Conservation (phyloP, 2,797 vertebrate genomes). For the Poeciliopsis gracilis region DNA sequence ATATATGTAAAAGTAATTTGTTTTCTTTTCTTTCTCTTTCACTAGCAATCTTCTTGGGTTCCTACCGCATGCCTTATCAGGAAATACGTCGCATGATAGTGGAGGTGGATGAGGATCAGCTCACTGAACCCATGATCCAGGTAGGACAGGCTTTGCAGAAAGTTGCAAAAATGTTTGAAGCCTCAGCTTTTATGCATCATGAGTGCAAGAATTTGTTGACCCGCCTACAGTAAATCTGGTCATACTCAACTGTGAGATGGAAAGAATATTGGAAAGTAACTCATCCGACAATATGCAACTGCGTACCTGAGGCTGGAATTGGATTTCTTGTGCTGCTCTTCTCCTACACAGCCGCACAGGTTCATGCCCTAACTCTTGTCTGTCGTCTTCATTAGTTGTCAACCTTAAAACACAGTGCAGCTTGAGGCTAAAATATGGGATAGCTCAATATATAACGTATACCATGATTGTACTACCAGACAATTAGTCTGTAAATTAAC, state of each 20-base stretch:
- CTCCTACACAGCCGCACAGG: constrained; percentile 18
- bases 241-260: background rate
- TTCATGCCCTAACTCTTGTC: constrained; percentile 19
- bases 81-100: constrained; percentile 92
- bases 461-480: constrained; percentile 31
- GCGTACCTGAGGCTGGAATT: constrained; percentile 22
- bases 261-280: background rate
- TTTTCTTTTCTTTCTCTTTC: constrained; percentile 1
- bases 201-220: background rate
- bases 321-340: constrained; percentile 26
- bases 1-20: background rate
- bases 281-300: constrained; percentile 1
- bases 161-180: background rate
- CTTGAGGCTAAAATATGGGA: constrained; percentile 17
- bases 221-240: constrained; percentile 10
- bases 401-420: constrained; percentile 12
- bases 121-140: constrained; percentile 97
- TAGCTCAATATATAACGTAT: constrained; percentile 26
- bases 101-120: constrained; percentile 93
- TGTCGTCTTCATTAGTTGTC: constrained; percentile 40
- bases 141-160: constrained; percentile 65
- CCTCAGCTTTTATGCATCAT: background rate
- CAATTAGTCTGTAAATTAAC: constrained; percentile 21
- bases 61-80: constrained; percentile 94
- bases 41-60: constrained; percentile 95